phyloP scores from a whole-genome alignment of 2,888 invertebrate species.

The Hirtodrosophila duncani region DNA sequence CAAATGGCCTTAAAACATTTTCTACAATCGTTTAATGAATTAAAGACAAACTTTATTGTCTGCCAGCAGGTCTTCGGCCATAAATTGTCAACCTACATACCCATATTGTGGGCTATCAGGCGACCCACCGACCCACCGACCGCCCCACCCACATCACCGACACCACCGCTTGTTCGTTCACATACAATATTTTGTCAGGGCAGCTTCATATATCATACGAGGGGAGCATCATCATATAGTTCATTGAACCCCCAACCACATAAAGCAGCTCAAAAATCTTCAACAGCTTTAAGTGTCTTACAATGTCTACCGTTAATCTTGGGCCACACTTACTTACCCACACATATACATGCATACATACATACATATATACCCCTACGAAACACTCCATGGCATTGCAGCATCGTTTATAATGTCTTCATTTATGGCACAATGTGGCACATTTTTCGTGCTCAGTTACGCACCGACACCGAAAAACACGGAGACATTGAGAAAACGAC shows the following conservation, averaged over 20 bases:
- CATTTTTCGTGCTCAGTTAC: slow-evolving; percentile 66
- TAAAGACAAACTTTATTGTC: too few species aligned
- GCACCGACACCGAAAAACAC: slow-evolving; percentile 66
- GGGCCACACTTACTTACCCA: slow-evolving; percentile 43
- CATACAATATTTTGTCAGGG: too few species aligned
- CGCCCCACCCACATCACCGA: too few species aligned
- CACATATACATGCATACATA: slow-evolving; percentile 9
- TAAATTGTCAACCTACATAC: too few species aligned
- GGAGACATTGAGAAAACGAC: background rate
- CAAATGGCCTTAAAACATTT: too few species aligned
- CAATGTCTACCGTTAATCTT: slow-evolving; percentile 72
- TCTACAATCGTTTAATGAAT: too few species aligned
- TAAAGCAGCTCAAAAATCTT: slow-evolving; percentile 61
- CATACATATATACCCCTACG: slow-evolving; percentile 3
- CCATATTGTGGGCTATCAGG: too few species aligned
- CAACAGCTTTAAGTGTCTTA: slow-evolving; percentile 69
- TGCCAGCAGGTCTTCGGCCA: too few species aligned
- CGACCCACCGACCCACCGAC: too few species aligned
- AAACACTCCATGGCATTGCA: slow-evolving; percentile 17
- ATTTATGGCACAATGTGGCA: slow-evolving; percentile 68
- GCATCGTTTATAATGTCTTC: slow-evolving; percentile 71
- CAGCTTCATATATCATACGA: slow-evolving; percentile 53
- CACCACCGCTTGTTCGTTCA: too few species aligned
- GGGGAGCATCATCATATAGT: slow-evolving; percentile 61
- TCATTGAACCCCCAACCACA: slow-evolving; percentile 66